Base-by-base conservation (phyloP, 2,797 vertebrate genomes). In the Muscicapa striata region DNA sequence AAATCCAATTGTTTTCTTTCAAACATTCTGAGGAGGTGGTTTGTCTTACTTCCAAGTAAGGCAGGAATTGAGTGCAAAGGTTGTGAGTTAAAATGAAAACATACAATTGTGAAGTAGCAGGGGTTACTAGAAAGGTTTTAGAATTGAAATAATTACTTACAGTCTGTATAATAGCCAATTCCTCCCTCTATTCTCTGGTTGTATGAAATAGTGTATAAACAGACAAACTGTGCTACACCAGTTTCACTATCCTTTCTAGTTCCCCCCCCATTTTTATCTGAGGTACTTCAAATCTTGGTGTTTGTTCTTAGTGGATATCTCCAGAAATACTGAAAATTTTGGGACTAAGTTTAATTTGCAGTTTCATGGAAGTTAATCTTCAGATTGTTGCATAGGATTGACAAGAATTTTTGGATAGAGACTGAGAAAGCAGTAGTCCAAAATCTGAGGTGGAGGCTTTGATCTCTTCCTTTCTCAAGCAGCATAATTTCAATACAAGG, bases 211-310 rank as follows among this genome's bases (percentile, higher is more conserved):
- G 15, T 9, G 13, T 10, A 6, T 32, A 27, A 63, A 41, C 9
- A 52, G 27, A 32, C 16, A 45, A 52, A 18, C n/a, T 13, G 30
- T 13, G 4, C 40, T 49, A 45, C 8, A 38, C 1, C 11, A 18
- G 8, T 64, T 87, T 46, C 30, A 72, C 6, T 19, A 9, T 12
- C n/a, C 13, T 76, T 43, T 2, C 9, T 3, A 16, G 5, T 29
- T 3, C 4, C 0, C 5, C 5, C 10, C 1, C 6, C 18, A 6
- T 45, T 84, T 77, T 84, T 4, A 30, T 20, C 10, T 10, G 12
- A 57, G 12, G 7, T 46, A 15, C 13, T 48, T 40, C 3, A 2
- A 40, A 55, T 27, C 22, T n/a, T 51, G 1, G 20, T 61, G 20
- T 11, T 43, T 30, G 2, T 30, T 72, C 52, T 40, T 21, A 48